Evolutionary conservation across 2,888 invertebrate genomes (phyloP).

Genomic region (Caenorhabditis panamensis): DNA sequence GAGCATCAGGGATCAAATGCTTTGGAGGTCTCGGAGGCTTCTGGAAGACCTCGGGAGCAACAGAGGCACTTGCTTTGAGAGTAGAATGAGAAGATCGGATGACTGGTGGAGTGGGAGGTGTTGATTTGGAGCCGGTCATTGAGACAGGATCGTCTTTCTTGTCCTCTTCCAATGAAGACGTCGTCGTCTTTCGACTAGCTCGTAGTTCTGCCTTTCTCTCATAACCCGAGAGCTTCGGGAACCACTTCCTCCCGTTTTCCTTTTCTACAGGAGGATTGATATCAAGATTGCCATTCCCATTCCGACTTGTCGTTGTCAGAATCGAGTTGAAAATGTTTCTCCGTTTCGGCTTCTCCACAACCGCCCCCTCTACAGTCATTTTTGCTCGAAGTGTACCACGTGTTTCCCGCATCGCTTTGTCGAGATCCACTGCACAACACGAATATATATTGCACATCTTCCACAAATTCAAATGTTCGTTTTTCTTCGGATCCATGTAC

Average conservation of each 20-base stretch:
- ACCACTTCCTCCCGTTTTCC: constrained; percentile 22
- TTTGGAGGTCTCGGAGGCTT: constrained; percentile 38
- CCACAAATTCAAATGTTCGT: constrained; percentile 54
- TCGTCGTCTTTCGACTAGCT: constrained; percentile 25
- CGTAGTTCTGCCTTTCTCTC: constrained; percentile 12
- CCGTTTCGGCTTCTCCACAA: constrained; percentile 36
- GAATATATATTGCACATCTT: constrained; percentile 57
- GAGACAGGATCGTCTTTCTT: neutral
- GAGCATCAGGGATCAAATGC: constrained; percentile 18
- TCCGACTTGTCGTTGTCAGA: neutral
- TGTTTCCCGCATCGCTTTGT: constrained; percentile 57
- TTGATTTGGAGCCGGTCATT: constrained; percentile 10
- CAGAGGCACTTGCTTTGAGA: constrained; percentile 16
- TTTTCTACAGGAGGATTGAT: neutral
- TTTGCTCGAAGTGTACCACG: constrained; percentile 29
- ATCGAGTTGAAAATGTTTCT: constrained; percentile 39
- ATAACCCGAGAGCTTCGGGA: constrained; percentile 16
- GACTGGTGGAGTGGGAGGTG: constrained; percentile 29
- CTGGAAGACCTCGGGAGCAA: constrained; percentile 4
- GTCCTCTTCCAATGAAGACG: constrained; percentile 15
- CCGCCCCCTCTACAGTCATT: constrained; percentile 45
- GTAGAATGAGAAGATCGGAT: neutral
- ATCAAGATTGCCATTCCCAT: neutral
- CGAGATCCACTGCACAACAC: constrained; percentile 42
- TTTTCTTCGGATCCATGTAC: constrained; percentile 52